A percentile compares a stretch with the other conserved stretches of the same genome.
These are phyloP conservation scores for Sebastes iracundus DNA, from an alignment of 2,797 vertebrate species.

Conservation along the genomic window DNA sequence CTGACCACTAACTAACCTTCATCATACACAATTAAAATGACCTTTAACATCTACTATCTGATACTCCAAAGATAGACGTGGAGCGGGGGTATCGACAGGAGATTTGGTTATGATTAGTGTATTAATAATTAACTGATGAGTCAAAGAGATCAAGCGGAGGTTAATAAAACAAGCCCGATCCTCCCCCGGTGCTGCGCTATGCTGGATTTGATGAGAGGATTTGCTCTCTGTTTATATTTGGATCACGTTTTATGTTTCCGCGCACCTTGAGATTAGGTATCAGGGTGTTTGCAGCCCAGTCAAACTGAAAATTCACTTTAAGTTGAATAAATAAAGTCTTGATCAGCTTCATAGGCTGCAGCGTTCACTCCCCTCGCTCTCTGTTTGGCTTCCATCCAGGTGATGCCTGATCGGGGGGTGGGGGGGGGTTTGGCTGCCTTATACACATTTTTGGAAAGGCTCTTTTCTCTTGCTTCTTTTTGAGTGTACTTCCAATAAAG, in stretches of 20 bases:
- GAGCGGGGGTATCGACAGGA: not conserved
- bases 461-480: slow-evolving; percentile 24
- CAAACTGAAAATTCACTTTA: slow-evolving; percentile 63
- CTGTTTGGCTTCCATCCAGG: slow-evolving; percentile 36
- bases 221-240: slow-evolving; percentile 42
- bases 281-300: slow-evolving; percentile 52
- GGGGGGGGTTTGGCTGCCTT: slow-evolving; percentile 38
- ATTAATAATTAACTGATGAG: slow-evolving; percentile 24
- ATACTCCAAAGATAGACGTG: not conserved
- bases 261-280: slow-evolving; percentile 52
- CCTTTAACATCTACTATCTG: not conserved
- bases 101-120: not conserved
- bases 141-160: slow-evolving; percentile 41
- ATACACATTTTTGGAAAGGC: slow-evolving; percentile 36
- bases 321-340: slow-evolving; percentile 60
- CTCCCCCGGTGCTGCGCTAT: slow-evolving; percentile 5
- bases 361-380: not conserved
- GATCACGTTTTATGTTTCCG: slow-evolving; percentile 44
- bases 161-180: slow-evolving; percentile 52
- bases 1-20: not conserved
- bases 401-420: slow-evolving; percentile 13
- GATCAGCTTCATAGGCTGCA: slow-evolving; percentile 40
- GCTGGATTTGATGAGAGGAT: slow-evolving; percentile 45
- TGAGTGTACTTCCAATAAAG: slow-evolving; percentile 39
- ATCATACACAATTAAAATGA: not conserved